Evolutionary conservation across 64 coral and sea anemone genomes (phyloP).

Genomic region (Pachyseris speciosa): DNA sequence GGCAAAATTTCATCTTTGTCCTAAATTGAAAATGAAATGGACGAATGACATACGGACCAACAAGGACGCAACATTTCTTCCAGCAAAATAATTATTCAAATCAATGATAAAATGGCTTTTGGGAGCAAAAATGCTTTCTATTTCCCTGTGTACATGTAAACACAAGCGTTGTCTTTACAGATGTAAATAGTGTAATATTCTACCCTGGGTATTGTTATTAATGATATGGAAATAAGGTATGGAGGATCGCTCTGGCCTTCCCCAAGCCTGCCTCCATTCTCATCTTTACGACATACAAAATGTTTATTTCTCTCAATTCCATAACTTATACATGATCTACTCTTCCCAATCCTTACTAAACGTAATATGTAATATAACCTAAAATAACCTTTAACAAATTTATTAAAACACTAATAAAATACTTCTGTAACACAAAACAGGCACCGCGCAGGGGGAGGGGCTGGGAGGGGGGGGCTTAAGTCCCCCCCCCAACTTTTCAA

Average conservation of each 20-base stretch:
- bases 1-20: too few species aligned
- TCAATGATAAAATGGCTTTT: too few species aligned
- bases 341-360: conserved; percentile 32
- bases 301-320: not conserved
- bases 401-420: not conserved
- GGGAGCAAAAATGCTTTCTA: too few species aligned
- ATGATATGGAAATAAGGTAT: conserved; percentile 55
- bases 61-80: too few species aligned
- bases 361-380: not conserved
- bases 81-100: too few species aligned
- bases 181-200: conserved; percentile 73
- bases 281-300: not conserved
- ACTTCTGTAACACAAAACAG: not conserved
- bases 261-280: conserved; percentile 10
- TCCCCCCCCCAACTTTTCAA: too few species aligned
- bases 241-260: conserved; percentile 45
- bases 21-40: too few species aligned
- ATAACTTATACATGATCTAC: not conserved
- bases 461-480: too few species aligned
- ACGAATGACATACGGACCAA: too few species aligned
- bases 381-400: not conserved
- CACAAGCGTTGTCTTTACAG: too few species aligned
- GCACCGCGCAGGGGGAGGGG: too few species aligned
- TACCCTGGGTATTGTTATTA: conserved; percentile 52
- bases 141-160: too few species aligned